Conservation (phyloP, 2,888 invertebrate species). For the Gortyna flavago region DNA sequence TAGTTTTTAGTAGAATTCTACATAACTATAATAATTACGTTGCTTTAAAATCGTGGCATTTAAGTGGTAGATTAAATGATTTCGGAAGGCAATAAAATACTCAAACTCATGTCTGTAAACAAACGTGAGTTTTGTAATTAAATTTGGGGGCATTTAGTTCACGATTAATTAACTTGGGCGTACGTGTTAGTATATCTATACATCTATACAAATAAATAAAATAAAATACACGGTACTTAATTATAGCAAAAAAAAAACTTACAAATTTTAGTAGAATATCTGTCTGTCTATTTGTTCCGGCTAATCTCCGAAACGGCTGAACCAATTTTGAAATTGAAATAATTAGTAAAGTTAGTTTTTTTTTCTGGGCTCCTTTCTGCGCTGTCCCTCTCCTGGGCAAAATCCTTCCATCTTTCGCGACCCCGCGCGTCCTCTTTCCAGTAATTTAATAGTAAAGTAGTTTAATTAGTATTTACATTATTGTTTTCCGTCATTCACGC, state of each 20-base stretch:
- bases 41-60: conserved; percentile 12
- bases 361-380: too few species aligned
- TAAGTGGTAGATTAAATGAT: conserved; percentile 4
- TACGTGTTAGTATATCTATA: not conserved
- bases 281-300: too few species aligned
- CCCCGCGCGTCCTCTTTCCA: too few species aligned
- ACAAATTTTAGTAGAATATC: too few species aligned
- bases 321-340: too few species aligned
- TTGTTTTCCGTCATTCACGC: not conserved
- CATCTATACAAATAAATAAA: not conserved
- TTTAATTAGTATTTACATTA: too few species aligned
- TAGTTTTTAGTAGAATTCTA: conserved; percentile 18
- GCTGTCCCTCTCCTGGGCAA: too few species aligned
- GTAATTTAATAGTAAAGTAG: too few species aligned
- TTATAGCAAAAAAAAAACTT: too few species aligned
- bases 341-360: not conserved
- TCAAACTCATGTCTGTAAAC: conserved; percentile 1
- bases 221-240: not conserved
- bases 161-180: conserved; percentile 30
- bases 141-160: conserved; percentile 21
- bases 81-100: conserved; percentile 16
- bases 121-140: conserved; percentile 25
- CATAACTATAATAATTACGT: not conserved
- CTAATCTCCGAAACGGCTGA: too few species aligned
- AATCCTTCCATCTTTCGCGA: too few species aligned